Evolutionary conservation across 2,797 vertebrate genomes (phyloP).

Genomic region (Simalia tracyae): DNA sequence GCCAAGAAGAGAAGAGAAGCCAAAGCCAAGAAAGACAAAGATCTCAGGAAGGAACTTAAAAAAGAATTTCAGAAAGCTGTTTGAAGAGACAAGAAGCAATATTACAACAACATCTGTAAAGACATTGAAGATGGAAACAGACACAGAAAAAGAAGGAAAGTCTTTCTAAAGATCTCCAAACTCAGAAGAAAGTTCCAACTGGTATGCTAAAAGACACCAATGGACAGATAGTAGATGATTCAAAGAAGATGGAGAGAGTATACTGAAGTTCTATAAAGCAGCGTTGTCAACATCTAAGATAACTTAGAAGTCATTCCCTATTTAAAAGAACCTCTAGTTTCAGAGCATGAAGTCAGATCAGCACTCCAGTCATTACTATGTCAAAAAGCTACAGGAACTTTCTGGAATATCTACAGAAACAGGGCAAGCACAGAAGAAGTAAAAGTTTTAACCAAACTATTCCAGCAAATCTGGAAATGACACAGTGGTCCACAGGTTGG

Average conservation of each 20-base stretch:
- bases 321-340: neutral
- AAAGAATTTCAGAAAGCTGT: neutral
- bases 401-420: neutral
- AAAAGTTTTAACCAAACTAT: neutral
- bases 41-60: neutral
- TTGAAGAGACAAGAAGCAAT: neutral
- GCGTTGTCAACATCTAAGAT: neutral
- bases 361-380: neutral
- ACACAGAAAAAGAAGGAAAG: neutral
- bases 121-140: neutral
- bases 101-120: neutral
- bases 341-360: too few species aligned
- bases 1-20: neutral
- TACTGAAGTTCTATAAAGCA: neutral
- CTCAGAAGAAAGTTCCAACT: too few species aligned
- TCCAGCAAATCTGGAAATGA: neutral
- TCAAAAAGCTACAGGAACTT: neutral
- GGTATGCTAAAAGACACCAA: neutral
- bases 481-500: neutral
- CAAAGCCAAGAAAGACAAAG: neutral
- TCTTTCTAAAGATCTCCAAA: neutral
- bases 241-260: neutral
- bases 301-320: neutral
- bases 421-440: neutral
- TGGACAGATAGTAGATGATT: too few species aligned